Evolutionary conservation across 2,113 vertebrate species (phyloP).

Genomic region (Noturus placidus): DNA sequence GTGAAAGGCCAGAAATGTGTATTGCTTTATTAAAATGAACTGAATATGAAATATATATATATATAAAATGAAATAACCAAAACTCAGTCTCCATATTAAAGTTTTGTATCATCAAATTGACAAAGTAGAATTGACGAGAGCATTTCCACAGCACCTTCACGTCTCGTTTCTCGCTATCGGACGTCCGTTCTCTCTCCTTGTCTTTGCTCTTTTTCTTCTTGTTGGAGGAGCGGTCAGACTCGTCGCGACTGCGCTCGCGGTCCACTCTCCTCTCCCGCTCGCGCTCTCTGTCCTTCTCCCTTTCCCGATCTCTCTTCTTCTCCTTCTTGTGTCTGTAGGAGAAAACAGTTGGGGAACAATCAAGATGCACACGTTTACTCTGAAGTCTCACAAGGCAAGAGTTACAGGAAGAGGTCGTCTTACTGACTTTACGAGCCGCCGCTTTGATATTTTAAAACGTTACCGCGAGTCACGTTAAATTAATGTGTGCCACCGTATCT

Average conservation of each 20-base stretch:
- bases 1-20: no score
- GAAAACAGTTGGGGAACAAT: not conserved
- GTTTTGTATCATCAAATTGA: not conserved
- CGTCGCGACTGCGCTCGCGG: constrained; percentile 78
- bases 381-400: not conserved
- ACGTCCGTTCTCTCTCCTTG: constrained; percentile 83
- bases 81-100: no score
- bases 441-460: no score
- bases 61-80: no score
- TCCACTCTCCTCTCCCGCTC: constrained; percentile 68
- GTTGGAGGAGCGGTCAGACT: constrained; percentile 83
- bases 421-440: no score
- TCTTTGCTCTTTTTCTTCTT: constrained; percentile 95
- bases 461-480: no score
- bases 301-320: constrained; percentile 93
- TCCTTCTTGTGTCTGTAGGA: constrained; percentile 90
- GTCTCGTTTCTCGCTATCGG: constrained; percentile 88
- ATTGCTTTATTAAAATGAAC: not conserved
- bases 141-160: constrained; percentile 78
- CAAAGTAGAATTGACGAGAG: constrained; percentile 37
- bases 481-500: no score
- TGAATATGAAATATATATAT: not conserved
- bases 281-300: constrained; percentile 79
- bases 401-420: not conserved
- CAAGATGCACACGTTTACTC: not conserved